Evolutionary conservation across 2,888 invertebrate species (phyloP).

Genomic region (Allygus modestus): DNA sequence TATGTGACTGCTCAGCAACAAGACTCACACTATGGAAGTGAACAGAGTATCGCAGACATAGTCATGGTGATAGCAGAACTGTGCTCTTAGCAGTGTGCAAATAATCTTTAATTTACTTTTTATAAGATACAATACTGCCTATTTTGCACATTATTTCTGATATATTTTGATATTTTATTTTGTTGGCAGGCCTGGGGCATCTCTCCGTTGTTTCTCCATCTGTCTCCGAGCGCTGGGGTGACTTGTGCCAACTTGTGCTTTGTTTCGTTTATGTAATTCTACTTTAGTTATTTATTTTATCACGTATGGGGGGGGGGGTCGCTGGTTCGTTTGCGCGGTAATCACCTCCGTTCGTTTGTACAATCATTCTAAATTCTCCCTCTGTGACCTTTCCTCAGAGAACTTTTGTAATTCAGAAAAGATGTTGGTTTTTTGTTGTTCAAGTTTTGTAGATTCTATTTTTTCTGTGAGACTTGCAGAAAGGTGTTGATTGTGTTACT

Average conservation of each 20-base stretch:
- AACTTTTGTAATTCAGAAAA: slow-evolving; percentile 18
- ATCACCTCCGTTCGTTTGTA: slow-evolving; percentile 10
- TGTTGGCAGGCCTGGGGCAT: slow-evolving; percentile 20
- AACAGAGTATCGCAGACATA: no score
- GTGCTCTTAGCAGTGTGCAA: no score
- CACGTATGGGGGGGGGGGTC: neutral
- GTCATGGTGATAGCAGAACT: no score
- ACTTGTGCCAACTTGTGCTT: slow-evolving; percentile 53
- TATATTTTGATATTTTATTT: no score
- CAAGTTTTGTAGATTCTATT: slow-evolving; percentile 54
- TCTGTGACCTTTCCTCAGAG: slow-evolving; percentile 11
- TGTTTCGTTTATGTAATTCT: slow-evolving; percentile 30
- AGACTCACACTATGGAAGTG: no score
- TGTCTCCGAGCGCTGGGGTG: slow-evolving; percentile 1
- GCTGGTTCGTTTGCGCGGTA: neutral
- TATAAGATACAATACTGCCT: no score
- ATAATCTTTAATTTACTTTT: no score
- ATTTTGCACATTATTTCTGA: no score
- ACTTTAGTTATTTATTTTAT: slow-evolving; percentile 46
- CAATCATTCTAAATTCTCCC: slow-evolving; percentile 26
- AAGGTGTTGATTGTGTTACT: slow-evolving; percentile 51
- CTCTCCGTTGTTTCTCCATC: slow-evolving; percentile 18
- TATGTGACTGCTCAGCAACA: no score
- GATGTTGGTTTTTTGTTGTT: slow-evolving; percentile 38
- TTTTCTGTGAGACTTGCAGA: slow-evolving; percentile 53